Conservation (phyloP, 2,888 invertebrate genomes). For the Octodonta nipae region DNA sequence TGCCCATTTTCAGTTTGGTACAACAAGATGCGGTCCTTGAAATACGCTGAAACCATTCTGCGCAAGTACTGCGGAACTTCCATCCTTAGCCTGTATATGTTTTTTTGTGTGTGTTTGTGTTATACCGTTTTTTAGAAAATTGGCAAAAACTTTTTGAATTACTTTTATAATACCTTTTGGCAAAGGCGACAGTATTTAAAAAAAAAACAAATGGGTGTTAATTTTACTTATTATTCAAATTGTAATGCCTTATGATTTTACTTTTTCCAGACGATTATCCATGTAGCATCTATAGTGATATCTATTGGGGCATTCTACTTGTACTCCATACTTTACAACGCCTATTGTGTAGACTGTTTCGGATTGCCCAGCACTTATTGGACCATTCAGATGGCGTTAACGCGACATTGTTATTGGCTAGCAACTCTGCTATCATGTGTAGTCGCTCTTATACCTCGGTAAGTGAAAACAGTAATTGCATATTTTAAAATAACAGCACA, state of each 20-base stretch:
- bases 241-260: background rate
- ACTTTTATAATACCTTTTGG: too few relatives aligned
- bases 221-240: background rate
- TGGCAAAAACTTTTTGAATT: too few relatives aligned
- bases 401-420: conserved; percentile 68
- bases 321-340: conserved; percentile 74
- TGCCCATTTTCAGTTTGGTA: too few relatives aligned
- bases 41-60: too few relatives aligned
- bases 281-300: conserved; percentile 58
- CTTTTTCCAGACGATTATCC: conserved; percentile 67
- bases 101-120: too few relatives aligned
- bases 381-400: conserved; percentile 68
- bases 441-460: conserved; percentile 73
- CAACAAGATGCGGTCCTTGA: too few relatives aligned
- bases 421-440: conserved; percentile 63
- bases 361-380: conserved; percentile 76
- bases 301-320: conserved; percentile 72
- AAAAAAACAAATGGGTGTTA: too few relatives aligned
- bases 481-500: background rate
- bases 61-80: too few relatives aligned
- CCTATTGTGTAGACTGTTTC: conserved; percentile 66
- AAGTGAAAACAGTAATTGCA: too few relatives aligned
- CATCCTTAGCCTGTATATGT: too few relatives aligned
- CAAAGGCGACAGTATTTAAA: too few relatives aligned
- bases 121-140: too few relatives aligned